These are phyloP conservation scores for Heloderma charlesbogerti DNA, from an alignment of 2,113 vertebrate genomes.

Conservation along the genomic window DNA sequence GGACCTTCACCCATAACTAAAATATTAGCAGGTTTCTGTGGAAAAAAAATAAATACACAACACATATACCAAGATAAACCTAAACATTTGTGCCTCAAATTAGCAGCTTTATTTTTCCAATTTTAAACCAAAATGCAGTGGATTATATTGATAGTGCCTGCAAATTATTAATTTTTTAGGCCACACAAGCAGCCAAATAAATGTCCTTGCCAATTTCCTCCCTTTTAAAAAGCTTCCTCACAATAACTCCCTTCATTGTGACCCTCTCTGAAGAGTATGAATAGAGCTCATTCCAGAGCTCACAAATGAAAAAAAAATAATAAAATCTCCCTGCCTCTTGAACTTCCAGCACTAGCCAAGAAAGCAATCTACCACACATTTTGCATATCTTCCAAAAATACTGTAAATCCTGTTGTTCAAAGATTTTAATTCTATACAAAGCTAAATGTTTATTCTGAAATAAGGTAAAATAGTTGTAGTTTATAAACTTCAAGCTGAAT, in stretches of 20 bases:
- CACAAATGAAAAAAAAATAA: neutral
- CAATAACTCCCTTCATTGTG: neutral
- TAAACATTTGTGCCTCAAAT: slow-evolving; percentile 74
- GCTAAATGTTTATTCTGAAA: neutral
- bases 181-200: slow-evolving; percentile 54
- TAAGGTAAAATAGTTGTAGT: neutral
- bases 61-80: slow-evolving; percentile 77
- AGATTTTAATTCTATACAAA: neutral
- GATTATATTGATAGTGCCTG: slow-evolving; percentile 50
- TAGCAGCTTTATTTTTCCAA: slow-evolving; percentile 72
- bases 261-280: slow-evolving; percentile 15
- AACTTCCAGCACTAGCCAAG: slow-evolving; percentile 1
- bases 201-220: slow-evolving; percentile 43
- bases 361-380: neutral
- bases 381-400: slow-evolving; percentile 14
- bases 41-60: slow-evolving; percentile 84
- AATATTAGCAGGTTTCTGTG: slow-evolving; percentile 99
- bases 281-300: fast-evolving
- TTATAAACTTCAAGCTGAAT: neutral
- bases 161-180: slow-evolving; percentile 47
- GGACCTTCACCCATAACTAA: slow-evolving; percentile 99
- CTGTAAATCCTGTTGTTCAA: neutral
- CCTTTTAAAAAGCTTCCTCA: slow-evolving; percentile 25
- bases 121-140: slow-evolving; percentile 70
- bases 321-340: slow-evolving; percentile 20